A percentile compares a stretch with the other conserved stretches of the same genome.
Evolutionary conservation across 2,113 vertebrate genomes (phyloP).

Genomic region (Ia io): DNA sequence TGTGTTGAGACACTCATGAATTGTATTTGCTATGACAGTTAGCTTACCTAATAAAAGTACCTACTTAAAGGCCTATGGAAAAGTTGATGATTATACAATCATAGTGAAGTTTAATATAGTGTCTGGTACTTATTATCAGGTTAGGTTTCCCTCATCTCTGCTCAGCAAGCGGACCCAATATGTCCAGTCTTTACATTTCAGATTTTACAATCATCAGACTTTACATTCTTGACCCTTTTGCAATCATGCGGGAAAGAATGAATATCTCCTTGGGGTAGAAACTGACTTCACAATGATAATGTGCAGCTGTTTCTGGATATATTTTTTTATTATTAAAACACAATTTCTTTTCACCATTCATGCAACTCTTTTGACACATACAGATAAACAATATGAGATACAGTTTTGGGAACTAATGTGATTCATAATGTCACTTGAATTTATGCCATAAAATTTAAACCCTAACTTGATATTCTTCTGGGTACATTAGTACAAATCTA

Average conservation of each 20-base stretch:
- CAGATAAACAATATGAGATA: not conserved
- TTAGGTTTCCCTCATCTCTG: not conserved
- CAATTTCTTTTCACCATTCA: not conserved
- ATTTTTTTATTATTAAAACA: not conserved
- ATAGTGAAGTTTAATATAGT: not conserved
- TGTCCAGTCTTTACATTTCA: not conserved
- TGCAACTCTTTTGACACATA: not conserved
- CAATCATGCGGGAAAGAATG: not conserved
- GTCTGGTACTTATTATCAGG: not conserved
- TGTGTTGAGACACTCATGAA: not conserved
- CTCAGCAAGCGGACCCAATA: not conserved
- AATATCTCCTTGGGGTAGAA: not conserved
- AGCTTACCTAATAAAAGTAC: not conserved
- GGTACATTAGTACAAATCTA: not conserved
- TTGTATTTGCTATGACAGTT: not conserved
- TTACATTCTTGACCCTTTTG: not conserved
- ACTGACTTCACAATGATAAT: not conserved
- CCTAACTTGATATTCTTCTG: not conserved
- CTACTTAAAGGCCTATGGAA: not conserved
- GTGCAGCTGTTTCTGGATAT: not conserved
- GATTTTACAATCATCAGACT: not conserved
- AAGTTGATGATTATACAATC: not conserved
- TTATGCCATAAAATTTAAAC: conserved; percentile 18
- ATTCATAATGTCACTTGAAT: not conserved
- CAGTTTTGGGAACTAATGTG: not conserved